Percentiles rank a stretch among this genome's conserved stretches.
Evolutionary conservation across 2,888 invertebrate genomes (phyloP).

Genomic region (Drosophila infuscata): DNA sequence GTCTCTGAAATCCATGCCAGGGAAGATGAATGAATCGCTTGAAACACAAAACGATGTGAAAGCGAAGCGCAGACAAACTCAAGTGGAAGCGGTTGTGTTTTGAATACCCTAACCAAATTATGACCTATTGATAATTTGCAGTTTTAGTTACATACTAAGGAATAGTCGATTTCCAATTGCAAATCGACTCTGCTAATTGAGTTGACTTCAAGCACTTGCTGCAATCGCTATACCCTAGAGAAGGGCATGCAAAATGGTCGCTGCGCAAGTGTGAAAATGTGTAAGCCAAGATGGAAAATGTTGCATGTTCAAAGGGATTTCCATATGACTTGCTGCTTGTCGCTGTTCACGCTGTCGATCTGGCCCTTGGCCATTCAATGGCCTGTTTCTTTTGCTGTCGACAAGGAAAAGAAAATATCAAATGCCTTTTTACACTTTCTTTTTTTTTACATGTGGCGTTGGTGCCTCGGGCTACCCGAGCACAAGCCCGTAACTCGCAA

Average conservation of each 20-base stretch:
- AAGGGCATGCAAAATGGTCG: constrained; percentile 31
- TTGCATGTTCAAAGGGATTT: constrained; percentile 69
- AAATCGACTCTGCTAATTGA: too few relatives aligned
- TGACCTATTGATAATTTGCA: not conserved
- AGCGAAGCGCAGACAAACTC: constrained; percentile 2
- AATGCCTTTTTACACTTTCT: constrained; percentile 12
- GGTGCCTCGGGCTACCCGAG: constrained; percentile 35
- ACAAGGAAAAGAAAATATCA: constrained; percentile 13
- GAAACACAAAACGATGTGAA: constrained; percentile 58
- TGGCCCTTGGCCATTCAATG: constrained; percentile 58
- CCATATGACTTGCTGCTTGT: constrained; percentile 66
- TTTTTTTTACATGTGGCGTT: constrained; percentile 33
- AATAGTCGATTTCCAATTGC: not conserved
- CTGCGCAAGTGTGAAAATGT: constrained; percentile 54
- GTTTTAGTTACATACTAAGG: not conserved
- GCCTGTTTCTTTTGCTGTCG: constrained; percentile 29
- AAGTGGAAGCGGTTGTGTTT: not conserved
- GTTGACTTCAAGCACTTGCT: not conserved
- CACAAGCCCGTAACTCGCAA: constrained; percentile 3
- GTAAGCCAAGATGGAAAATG: constrained; percentile 41
- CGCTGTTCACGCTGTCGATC: constrained; percentile 26
- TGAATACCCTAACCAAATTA: constrained; percentile 22
- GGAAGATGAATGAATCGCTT: constrained; percentile 79
- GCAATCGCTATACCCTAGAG: not conserved
- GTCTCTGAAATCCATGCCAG: constrained; percentile 62